Evolutionary conservation across 2,113 vertebrate genomes (phyloP).

Genomic region (Labeo rohita): DNA sequence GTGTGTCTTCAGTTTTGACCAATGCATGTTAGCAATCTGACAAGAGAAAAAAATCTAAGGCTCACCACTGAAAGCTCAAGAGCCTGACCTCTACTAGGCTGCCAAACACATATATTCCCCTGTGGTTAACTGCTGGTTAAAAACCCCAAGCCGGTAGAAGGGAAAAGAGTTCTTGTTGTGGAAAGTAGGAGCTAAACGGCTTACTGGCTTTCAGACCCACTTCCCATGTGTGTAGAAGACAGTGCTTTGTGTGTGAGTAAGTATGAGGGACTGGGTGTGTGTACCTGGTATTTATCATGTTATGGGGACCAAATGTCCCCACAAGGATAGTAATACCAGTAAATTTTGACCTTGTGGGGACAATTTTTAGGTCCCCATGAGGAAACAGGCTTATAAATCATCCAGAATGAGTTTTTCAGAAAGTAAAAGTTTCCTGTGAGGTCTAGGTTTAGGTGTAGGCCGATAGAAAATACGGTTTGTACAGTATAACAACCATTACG

Average conservation of each 20-base stretch:
- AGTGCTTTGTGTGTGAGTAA: neutral
- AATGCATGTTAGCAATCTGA: neutral
- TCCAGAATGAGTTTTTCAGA: too few relatives aligned
- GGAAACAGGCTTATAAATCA: too few relatives aligned
- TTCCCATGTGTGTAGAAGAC: constrained; percentile 41
- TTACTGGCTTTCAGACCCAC: constrained; percentile 73
- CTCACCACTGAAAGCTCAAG: neutral
- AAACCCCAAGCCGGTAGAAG: constrained; percentile 32
- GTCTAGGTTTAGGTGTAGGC: too few relatives aligned
- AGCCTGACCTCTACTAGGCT: constrained; percentile 56
- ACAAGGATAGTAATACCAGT: too few relatives aligned
- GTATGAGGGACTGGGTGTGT: neutral
- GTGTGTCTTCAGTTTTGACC: neutral
- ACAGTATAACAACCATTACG: too few relatives aligned
- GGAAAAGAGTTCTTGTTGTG: constrained; percentile 75
- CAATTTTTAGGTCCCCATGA: too few relatives aligned
- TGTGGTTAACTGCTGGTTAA: constrained; percentile 9
- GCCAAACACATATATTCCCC: constrained; percentile 44
- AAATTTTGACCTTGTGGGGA: too few relatives aligned
- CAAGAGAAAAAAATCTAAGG: neutral
- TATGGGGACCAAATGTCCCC: too few relatives aligned
- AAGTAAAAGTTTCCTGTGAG: too few relatives aligned
- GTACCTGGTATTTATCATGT: neutral
- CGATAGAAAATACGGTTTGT: too few relatives aligned
- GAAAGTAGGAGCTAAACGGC: constrained; percentile 78